Evolutionary conservation across 2,888 invertebrate genomes (phyloP), one percentile per base, ranked within the genome.

Genomic region (Anoplius nigerrimus): DNA sequence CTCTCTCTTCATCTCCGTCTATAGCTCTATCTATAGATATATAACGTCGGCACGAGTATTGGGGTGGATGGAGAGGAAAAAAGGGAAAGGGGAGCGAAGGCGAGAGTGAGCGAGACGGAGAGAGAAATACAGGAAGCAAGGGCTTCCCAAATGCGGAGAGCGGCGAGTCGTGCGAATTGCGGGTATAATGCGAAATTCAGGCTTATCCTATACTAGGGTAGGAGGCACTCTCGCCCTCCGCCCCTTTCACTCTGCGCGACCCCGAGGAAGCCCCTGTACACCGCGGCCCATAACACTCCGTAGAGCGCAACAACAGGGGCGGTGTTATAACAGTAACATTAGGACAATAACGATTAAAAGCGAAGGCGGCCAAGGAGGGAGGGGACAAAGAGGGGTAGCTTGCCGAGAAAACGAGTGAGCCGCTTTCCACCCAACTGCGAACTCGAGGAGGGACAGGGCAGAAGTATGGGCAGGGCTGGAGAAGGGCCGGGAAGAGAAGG

Each of bases 301-400:
- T 16, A 18, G 62, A 68, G 68, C 71, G 68, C 66, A 72, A 73
- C 73, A 69, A 75, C 73, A 56, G 69, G 80, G 80, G 69, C 63
- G 78, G 69, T 68, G 69, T 75, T 75, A 77, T 76, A 75, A 81
- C 80, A 71, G 77, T 78, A 80, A 80, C 78, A 74, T 78, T 72
- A 76, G 78, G 69, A 83, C 83, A 79, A 80, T 82, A 81, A 79
- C 82, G 82, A 83, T 82, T 83, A 82, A 83, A 83, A 83, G 72
- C 68, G 72, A 62, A 48, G 61, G 54, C 34, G 53, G 63, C 68
- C 71, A 43, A 64, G 55, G 51, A 15, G 43, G n/a, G n/a, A n/a
- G n/a, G n/a, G n/a, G n/a, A n/a, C n/a, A n/a, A n/a, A n/a, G n/a
- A n/a, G n/a, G n/a, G n/a, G n/a, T n/a, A 58, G 64, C 52, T 56